A percentile compares a stretch with the other conserved stretches of the same genome.
phyloP scores from a whole-genome alignment of 2,113 vertebrate species.

The Hoplias malabaricus region DNA sequence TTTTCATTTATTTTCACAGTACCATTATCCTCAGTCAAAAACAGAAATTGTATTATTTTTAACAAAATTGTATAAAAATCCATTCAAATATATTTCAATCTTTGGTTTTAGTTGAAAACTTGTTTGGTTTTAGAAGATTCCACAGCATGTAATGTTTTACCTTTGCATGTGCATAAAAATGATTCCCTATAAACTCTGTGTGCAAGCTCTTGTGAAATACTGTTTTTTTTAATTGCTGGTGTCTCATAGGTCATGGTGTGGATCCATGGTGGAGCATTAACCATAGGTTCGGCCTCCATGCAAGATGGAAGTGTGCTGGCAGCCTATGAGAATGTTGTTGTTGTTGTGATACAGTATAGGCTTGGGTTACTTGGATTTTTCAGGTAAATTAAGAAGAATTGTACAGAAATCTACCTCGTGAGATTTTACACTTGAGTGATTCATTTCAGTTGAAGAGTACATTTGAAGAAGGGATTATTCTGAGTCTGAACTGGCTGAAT shows the following conservation, averaged over 20 bases:
- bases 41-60: too few relatives aligned
- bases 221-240: slow-evolving; percentile 11
- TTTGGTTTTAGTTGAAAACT: not conserved
- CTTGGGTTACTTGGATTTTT: slow-evolving; percentile 80
- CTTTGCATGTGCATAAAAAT: too few relatives aligned
- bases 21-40: too few relatives aligned
- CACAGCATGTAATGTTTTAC: too few relatives aligned
- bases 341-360: slow-evolving; percentile 85
- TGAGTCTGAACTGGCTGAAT: not conserved
- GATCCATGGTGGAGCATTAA: slow-evolving; percentile 82
- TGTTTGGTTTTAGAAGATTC: too few relatives aligned
- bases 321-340: slow-evolving; percentile 79
- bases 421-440: not conserved
- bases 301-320: slow-evolving; percentile 80
- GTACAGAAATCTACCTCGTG: not conserved
- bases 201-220: too few relatives aligned
- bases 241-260: slow-evolving; percentile 82
- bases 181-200: not conserved
- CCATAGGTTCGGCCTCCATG: slow-evolving; percentile 62
- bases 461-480: not conserved
- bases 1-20: too few relatives aligned
- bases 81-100: too few relatives aligned
- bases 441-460: not conserved
- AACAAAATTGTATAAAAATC: too few relatives aligned
- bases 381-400: slow-evolving; percentile 66